Conservation (phyloP, 2,888 invertebrate genomes). For the Cactoblastis cactorum region DNA sequence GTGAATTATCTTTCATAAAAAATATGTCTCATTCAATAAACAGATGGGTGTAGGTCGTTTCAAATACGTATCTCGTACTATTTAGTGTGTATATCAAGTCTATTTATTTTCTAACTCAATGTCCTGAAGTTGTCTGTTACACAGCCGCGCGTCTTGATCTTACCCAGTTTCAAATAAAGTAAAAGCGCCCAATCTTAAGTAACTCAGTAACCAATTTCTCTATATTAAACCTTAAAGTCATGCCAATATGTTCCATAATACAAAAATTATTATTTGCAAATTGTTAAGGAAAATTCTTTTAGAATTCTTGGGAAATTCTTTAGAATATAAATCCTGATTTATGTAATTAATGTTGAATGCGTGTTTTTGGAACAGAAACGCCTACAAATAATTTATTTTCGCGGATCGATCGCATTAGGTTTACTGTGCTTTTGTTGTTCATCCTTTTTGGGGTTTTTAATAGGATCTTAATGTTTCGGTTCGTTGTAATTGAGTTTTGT, state of each 20-base stretch:
- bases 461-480: too few relatives aligned
- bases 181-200: background rate
- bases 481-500: too few relatives aligned
- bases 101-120: too few relatives aligned
- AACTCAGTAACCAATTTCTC: background rate
- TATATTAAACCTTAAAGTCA: background rate
- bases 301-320: background rate
- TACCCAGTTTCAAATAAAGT: background rate
- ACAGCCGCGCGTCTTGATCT: background rate
- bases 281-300: slow-evolving; percentile 1
- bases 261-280: background rate
- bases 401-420: background rate
- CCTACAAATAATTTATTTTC: too few relatives aligned
- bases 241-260: background rate
- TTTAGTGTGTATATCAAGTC: too few relatives aligned
- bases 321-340: background rate
- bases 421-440: background rate
- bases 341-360: background rate
- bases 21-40: too few relatives aligned
- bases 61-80: too few relatives aligned
- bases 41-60: too few relatives aligned
- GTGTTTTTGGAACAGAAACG: background rate
- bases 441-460: too few relatives aligned
- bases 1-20: too few relatives aligned
- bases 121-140: background rate